Conservation (phyloP, 2,888 invertebrate genomes). For the Drepana falcataria region DNA sequence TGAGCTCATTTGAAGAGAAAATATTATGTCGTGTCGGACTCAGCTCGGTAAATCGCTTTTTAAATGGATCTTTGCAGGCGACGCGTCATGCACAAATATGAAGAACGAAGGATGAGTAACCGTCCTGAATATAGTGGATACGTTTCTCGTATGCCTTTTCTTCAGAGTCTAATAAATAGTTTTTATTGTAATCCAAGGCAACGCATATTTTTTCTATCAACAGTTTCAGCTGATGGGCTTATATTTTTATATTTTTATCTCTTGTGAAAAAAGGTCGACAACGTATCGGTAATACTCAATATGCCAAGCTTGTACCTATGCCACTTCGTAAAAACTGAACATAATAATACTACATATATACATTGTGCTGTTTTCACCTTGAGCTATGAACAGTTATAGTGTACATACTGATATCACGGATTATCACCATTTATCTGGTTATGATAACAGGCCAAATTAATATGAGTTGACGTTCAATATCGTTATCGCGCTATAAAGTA, state of each 20-base stretch:
- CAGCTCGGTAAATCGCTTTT: slow-evolving; percentile 64
- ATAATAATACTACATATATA: no score
- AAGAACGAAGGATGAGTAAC: slow-evolving; percentile 18
- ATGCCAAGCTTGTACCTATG: no score
- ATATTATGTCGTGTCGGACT: slow-evolving; percentile 60
- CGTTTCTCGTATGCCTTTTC: not conserved
- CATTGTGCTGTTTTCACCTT: slow-evolving; percentile 13
- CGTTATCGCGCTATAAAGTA: slow-evolving; percentile 7
- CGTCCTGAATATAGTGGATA: not conserved
- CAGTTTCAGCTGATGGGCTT: no score
- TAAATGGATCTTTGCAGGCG: slow-evolving; percentile 49
- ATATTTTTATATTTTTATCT: no score
- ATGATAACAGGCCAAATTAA: slow-evolving; percentile 51
- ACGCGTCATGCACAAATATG: slow-evolving; percentile 42
- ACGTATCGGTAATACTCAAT: no score
- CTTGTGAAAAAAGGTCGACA: no score
- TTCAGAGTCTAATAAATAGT: no score
- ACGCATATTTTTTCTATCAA: no score
- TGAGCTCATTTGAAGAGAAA: slow-evolving; percentile 74
- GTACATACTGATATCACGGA: slow-evolving; percentile 50
- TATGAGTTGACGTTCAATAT: slow-evolving; percentile 24
- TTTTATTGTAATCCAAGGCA: no score
- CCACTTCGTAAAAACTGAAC: no score
- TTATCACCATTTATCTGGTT: slow-evolving; percentile 58
- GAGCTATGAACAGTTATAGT: slow-evolving; percentile 29